Conservation (phyloP, 2,113 vertebrate species). For the Camelus bactrianus region DNA sequence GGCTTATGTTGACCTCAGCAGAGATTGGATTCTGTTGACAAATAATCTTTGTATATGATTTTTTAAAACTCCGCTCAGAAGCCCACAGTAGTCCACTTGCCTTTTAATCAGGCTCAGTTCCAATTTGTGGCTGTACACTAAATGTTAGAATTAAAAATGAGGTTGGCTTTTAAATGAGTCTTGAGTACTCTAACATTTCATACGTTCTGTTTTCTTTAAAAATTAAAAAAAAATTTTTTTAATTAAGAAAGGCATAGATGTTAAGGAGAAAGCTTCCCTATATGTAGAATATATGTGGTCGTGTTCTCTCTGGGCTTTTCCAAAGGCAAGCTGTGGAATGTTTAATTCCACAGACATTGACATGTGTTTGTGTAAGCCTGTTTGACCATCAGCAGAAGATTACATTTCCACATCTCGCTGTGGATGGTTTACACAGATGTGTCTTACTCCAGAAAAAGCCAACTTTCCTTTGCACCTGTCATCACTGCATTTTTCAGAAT, state of each 20-base stretch:
- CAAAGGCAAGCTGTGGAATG: not conserved
- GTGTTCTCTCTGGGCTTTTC: not conserved
- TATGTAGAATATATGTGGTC: not conserved
- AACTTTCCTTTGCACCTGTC: not conserved
- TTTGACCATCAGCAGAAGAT: not conserved
- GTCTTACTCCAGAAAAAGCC: not conserved
- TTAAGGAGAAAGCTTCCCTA: not conserved
- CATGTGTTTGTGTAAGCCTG: not conserved
- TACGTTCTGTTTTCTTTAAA: not conserved
- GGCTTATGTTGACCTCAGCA: not conserved
- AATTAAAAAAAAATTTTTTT: not conserved
- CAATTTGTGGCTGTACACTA: not conserved
- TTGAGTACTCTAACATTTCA: not conserved
- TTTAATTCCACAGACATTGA: not conserved
- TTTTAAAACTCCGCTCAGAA: not conserved
- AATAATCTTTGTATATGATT: not conserved
- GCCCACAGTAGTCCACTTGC: not conserved
- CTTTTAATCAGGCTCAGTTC: not conserved
- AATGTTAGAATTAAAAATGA: not conserved
- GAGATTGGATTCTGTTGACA: not conserved
- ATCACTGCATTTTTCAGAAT: conserved; percentile 50
- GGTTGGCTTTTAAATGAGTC: not conserved
- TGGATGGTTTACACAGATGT: conserved; percentile 22
- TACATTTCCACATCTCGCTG: not conserved
- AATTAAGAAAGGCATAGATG: not conserved